Evolutionary conservation across 2,888 invertebrate genomes (phyloP), one percentile per base, ranked within the genome.

Genomic region (Trissolcus japonicus): DNA sequence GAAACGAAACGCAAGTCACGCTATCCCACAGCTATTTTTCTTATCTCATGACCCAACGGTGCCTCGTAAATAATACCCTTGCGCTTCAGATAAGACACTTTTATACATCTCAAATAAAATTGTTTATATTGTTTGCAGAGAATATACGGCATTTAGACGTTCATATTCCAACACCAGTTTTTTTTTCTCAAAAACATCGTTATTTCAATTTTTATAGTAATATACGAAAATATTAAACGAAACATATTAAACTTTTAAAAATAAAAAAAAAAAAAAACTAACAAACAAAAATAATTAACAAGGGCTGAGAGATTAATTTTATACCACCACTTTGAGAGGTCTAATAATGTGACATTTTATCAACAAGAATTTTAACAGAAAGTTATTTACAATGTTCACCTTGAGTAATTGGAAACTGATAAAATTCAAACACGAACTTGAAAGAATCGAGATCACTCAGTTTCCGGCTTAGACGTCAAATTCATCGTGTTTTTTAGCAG

Each of bases 391-490:
- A 19, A 19, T 19, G 19, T 19, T 19, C 1, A 19, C 6, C 46
- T 9, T 46, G 54, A 61, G 25, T 62, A 59, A 59, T 60, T 35
- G 43, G 21, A 14, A 56, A 19, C 17, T 50, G 40, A 59, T 65
- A 54, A 35, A 35, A 43, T 65, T 65, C 11, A 72, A 48, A 48
- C 41, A 4, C 53, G 25, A 54, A 25, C 13, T 21, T 17, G 35
- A 60, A 48, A 35, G 54, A 46, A 65, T 59, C n/a, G 53, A 13
- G 17, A 46, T 60, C 54, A 16, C 14, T 53, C 82, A 81, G 85
- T 86, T 86, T 86, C 85, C 85, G 84, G 86, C 83, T 87, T 82
- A 84, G 82, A 79, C 68, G 69, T 63, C 54, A 79, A 51, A 35
- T 11, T 69, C 82, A 11, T 40, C 19, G 7, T 82, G 79, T 35